Evolutionary conservation across 2,113 vertebrate genomes (phyloP).

Genomic region (Gobius niger): DNA sequence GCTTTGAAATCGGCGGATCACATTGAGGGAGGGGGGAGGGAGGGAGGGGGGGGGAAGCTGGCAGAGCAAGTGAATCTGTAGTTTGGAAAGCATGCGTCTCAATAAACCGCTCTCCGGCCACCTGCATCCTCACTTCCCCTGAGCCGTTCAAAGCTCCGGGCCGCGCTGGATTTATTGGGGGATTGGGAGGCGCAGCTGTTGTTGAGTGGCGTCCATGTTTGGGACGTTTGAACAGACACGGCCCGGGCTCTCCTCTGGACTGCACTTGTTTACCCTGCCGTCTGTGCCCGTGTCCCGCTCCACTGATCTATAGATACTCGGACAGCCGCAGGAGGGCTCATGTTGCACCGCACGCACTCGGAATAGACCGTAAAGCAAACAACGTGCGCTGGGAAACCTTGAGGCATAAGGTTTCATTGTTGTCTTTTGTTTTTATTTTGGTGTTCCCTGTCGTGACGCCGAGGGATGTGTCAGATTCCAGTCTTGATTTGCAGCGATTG

Average conservation of each 20-base stretch:
- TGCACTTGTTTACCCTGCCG: conserved; percentile 69
- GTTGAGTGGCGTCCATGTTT: conserved; percentile 36
- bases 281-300: conserved; percentile 50
- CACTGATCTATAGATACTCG: conserved; percentile 66
- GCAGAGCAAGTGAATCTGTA: conserved; percentile 49
- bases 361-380: conserved; percentile 74
- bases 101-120: conserved; percentile 64
- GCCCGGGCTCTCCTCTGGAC: conserved; percentile 51
- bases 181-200: conserved; percentile 61
- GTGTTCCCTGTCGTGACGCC: conserved; percentile 28
- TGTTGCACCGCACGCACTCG: conserved; percentile 63
- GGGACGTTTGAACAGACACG: conserved; percentile 48
- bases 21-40: conserved; percentile 21
- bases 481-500: conserved; percentile 40
- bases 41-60: background rate
- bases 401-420: conserved; percentile 65
- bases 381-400: conserved; percentile 52
- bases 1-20: background rate
- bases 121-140: conserved; percentile 64
- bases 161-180: conserved; percentile 57
- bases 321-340: conserved; percentile 60
- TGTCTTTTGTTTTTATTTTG: conserved; percentile 66
- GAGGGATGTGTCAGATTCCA: conserved; percentile 44
- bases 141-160: conserved; percentile 51
- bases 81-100: conserved; percentile 66